Evolutionary conservation across 2,113 vertebrate genomes (phyloP).

Genomic region (Chlorodrepanis virens): DNA sequence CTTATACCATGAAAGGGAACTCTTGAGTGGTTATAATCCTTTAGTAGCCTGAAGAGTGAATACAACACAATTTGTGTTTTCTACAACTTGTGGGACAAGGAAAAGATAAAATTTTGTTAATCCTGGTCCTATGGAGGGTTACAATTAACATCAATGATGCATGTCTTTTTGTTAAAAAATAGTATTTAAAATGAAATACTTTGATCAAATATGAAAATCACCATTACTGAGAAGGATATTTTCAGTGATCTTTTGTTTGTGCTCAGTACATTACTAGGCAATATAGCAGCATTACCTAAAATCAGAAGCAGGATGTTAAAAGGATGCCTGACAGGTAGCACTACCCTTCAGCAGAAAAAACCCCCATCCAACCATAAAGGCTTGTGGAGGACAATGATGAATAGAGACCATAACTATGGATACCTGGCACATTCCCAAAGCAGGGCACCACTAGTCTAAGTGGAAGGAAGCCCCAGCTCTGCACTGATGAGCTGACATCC

Average conservation of each 20-base stretch:
- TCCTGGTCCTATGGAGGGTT: not conserved
- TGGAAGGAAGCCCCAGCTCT: not conserved
- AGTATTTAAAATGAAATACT: not conserved
- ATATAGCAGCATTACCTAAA: not conserved
- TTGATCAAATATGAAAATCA: not conserved
- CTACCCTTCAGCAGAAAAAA: not conserved
- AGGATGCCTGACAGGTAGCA: not conserved
- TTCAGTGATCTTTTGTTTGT: not conserved
- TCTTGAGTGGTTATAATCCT: not conserved
- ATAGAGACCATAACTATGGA: not conserved
- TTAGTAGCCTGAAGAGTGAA: not conserved
- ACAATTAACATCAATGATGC: not conserved
- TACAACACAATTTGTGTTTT: not conserved
- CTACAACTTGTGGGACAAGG: not conserved
- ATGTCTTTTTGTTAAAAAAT: not conserved
- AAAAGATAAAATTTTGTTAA: not conserved
- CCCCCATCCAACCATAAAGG: not conserved
- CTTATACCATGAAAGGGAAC: not conserved
- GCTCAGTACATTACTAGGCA: not conserved
- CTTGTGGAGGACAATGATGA: not conserved
- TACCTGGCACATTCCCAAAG: not conserved
- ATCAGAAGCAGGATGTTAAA: not conserved
- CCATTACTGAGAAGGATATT: not conserved
- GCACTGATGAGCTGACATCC: not conserved
- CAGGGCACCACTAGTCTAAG: not conserved